Percentiles rank a stretch among this genome's conserved stretches.
Conservation (phyloP, 2,113 vertebrate species). For the Malurus alboscapulatus region DNA sequence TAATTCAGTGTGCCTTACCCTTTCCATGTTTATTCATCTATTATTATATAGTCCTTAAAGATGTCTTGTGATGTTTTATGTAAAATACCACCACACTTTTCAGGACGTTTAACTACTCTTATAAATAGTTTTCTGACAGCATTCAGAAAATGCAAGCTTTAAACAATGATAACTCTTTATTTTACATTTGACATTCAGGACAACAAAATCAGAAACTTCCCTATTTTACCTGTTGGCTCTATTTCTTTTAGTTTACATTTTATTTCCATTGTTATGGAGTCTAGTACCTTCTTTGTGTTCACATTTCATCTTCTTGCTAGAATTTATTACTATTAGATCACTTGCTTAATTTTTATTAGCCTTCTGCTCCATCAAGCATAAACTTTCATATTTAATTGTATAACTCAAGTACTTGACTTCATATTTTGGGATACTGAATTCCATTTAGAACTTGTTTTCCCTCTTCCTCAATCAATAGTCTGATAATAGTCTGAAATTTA, state of each 20-base stretch:
- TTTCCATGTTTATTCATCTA: not conserved
- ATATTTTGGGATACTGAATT: not conserved
- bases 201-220: not conserved
- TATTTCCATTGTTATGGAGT: not conserved
- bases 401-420: not conserved
- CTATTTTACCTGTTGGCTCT: not conserved
- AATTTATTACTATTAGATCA: not conserved
- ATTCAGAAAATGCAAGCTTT: not conserved
- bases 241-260: not conserved
- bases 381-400: not conserved
- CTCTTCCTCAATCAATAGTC: not conserved
- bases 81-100: not conserved
- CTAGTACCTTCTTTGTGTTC: not conserved
- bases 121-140: not conserved
- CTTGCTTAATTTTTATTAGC: conserved; percentile 13
- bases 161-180: not conserved
- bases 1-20: not conserved
- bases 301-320: not conserved
- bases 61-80: not conserved
- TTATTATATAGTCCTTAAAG: not conserved
- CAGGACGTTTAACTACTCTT: not conserved
- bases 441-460: not conserved
- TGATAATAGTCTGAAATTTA: conserved; percentile 13
- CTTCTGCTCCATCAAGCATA: not conserved
- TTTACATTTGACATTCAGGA: not conserved